A percentile compares a stretch with the other conserved stretches of the same genome.
Evolutionary conservation across 1,140 invertebrate genomes (phyloP).

Genomic region (Babylonia areolata): DNA sequence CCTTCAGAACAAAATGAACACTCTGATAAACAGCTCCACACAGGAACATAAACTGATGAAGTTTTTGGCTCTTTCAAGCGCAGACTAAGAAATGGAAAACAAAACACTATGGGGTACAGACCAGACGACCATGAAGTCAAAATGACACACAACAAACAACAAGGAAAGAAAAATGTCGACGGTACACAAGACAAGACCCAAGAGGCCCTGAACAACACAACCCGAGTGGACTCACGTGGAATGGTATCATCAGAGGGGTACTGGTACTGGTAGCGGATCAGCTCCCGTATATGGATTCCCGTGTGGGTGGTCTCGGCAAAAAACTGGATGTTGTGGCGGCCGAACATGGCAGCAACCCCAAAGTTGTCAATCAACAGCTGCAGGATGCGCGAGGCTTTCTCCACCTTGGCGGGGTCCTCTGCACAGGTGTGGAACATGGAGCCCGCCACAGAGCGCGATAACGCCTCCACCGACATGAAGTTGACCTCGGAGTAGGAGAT

Average conservation of each 20-base stretch:
- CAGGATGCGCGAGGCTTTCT: constrained; percentile 82
- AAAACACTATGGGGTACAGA: too few relatives aligned
- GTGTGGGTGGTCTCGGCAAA: constrained; percentile 83
- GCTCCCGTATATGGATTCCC: constrained; percentile 72
- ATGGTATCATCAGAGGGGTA: constrained; percentile 69
- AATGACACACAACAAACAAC: too few relatives aligned
- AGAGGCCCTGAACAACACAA: too few relatives aligned
- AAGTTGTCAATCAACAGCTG: constrained; percentile 91
- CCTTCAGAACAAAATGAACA: too few relatives aligned
- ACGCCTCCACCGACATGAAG: constrained; percentile 94
- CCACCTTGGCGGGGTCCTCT: constrained; percentile 81
- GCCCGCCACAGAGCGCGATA: constrained; percentile 95
- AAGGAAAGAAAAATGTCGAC: too few relatives aligned
- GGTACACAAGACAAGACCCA: too few relatives aligned
- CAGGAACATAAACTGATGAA: too few relatives aligned
- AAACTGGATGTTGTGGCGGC: constrained; percentile 97
- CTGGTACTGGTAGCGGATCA: constrained; percentile 72
- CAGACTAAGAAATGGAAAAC: too few relatives aligned
- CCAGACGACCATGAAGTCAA: too few relatives aligned
- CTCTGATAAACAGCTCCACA: too few relatives aligned
- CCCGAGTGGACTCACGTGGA: constrained; percentile 66
- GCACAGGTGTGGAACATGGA: constrained; percentile 91
- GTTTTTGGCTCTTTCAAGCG: too few relatives aligned
- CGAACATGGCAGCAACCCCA: constrained; percentile 95
- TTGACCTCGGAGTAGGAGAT: constrained; percentile 90